Conservation (phyloP, 2,113 vertebrate species). For the Bufo bufo region DNA sequence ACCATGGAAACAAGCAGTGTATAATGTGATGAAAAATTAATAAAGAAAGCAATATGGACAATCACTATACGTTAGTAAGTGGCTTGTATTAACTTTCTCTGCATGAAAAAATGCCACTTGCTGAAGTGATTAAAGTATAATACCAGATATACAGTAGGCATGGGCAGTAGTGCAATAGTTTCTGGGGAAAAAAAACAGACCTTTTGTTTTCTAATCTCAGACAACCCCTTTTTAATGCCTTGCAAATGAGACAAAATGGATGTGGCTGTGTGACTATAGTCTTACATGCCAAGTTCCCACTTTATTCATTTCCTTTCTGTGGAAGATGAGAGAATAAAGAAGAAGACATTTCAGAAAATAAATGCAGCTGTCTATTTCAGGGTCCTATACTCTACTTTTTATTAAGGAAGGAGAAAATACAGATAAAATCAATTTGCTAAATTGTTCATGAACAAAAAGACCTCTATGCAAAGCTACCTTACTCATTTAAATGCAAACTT, state of each 20-base stretch:
- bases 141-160: background rate
- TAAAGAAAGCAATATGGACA: too few relatives aligned
- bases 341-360: slow-evolving; percentile 2
- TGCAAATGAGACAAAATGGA: background rate
- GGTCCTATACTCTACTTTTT: slow-evolving; percentile 42
- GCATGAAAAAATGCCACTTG: too few relatives aligned
- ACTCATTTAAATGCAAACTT: slow-evolving; percentile 60
- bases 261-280: background rate
- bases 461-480: slow-evolving; percentile 62
- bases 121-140: background rate
- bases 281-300: background rate
- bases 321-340: slow-evolving; percentile 6
- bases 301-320: background rate
- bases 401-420: slow-evolving; percentile 52
- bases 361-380: slow-evolving; percentile 21
- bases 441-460: slow-evolving; percentile 58
- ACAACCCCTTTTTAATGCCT: background rate
- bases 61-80: too few relatives aligned
- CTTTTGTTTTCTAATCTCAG: background rate
- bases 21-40: too few relatives aligned
- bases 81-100: too few relatives aligned
- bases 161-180: background rate
- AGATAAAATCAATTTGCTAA: slow-evolving; percentile 46
- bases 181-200: background rate
- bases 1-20: too few relatives aligned